Base-by-base conservation (phyloP, 2,113 vertebrate genomes). In the Atrichornis clamosus region DNA sequence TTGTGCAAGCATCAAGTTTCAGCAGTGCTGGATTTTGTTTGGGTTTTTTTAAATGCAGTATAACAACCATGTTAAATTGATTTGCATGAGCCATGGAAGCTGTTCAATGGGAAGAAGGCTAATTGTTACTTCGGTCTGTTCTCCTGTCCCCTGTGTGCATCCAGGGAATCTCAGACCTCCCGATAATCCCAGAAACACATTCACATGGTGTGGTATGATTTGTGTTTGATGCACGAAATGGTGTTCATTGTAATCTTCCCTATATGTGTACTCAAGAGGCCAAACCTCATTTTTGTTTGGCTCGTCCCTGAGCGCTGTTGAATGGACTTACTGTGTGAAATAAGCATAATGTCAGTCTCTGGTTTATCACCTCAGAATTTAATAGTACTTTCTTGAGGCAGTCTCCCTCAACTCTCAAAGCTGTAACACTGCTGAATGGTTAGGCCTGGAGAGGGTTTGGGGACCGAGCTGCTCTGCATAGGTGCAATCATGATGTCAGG, bases 341-440 rank as follows among this genome's bases (percentile, higher is more conserved):
- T 97, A 97, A 90, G 72, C 13, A 1, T 35, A 67, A 58, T 90
- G 95, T 96, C 83, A 95, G n/a, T 96, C 97, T 96, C 81, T 83
- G 62, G 21, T 75, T 56, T 44, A 95, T 92, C 89, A 93, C 81
- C 86, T 97, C 68, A 17, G 14, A 96, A 96, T 94, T 95, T 96
- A 97, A 91, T 95, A 90, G 84, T 90, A 64, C 59, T 95, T 95
- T 87, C 89, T 75, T 70, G 82, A 97, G 95, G 90, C 90, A 72
- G 72, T 76, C 62, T 95, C 58, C 84, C 44, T 97, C 89, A 88
- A 46, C 84, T 95, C 96, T 97, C 96, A 97, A 88, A 95, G 73
- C 55, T 10, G 1, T 76, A 84, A 81, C 59, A 70, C 32, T 59
- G 67, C 84, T 37, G 49, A 96, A 74, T 52, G 2, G 3, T 28